Evolutionary conservation across 2,888 invertebrate genomes (phyloP), one percentile per base, ranked within the genome.

Genomic region (Stenolophus ochropezus): DNA sequence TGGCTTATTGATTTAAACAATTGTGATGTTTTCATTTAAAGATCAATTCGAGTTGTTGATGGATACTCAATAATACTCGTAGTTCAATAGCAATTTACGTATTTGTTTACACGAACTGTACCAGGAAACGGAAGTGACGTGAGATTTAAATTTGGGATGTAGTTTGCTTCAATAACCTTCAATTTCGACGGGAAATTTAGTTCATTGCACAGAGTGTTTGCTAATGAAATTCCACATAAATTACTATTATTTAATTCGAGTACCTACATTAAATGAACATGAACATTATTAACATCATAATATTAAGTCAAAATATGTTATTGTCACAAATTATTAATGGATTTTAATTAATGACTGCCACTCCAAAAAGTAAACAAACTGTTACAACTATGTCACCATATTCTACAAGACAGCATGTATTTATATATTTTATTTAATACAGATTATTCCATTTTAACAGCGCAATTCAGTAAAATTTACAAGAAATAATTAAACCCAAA

Each of bases 51-150:
- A 25, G 23, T 23, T 58, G 58, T 23, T 61, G 61, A 27, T 23
- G n/a, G 61, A 23, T 56, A 42, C 8, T 42, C 33, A 42, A 42
- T 42, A n/a, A n/a, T n/a, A n/a, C n/a, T n/a, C n/a, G n/a, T n/a
- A 42, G 51, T 53, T 53, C 21, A 11, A 58, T 23, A n/a, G 61
- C 23, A 61, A 61, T 61, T 25, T 25, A n/a, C 25, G 4, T 21
- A 23, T 61, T 25, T 61, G 61, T 61, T 61, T 61, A 25, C 3
- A 21, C 4, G 61, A 27, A 23, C 61, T 61, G 4, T 61, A n/a
- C 14, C 25, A 61, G 61, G 25, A 61, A 61, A 23, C 21, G 61
- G 61, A 61, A 21, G 25, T 61, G 61, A 61, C 61, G 61, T 61
- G 8, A 25, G 25, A 23, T 25, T 61, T 23, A 61, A 61, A 23